Conservation (phyloP, 1,140 invertebrate genomes). For the Drosophila cardini region DNA sequence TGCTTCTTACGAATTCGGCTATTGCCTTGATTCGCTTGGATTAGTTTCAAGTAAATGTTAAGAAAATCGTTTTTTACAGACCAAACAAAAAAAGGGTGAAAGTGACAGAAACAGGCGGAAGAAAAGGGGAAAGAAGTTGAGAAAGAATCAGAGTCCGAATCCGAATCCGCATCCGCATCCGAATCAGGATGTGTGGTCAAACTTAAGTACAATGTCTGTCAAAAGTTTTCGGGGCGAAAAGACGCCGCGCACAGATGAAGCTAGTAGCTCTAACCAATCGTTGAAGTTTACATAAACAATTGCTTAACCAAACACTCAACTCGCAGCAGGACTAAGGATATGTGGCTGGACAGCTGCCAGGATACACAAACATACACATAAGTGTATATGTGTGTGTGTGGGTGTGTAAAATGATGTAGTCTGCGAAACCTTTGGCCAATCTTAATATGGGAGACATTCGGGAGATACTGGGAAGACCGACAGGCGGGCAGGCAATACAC, state of each 20-base stretch:
- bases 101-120: conserved; percentile 17
- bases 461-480: conserved; percentile 11
- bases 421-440: conserved; percentile 38
- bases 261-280: conserved; percentile 2
- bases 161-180: too few relatives aligned
- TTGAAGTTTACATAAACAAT: conserved; percentile 75
- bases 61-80: conserved; percentile 8
- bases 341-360: conserved; percentile 44
- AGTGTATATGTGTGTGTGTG: conserved; percentile 9
- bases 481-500: conserved; percentile 24
- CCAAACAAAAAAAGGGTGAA: conserved; percentile 11
- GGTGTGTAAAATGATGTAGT: conserved; percentile 17
- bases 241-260: not conserved
- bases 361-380: conserved; percentile 12
- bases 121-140: not conserved
- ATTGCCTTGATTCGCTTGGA: too few relatives aligned
- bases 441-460: conserved; percentile 25
- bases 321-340: conserved; percentile 32
- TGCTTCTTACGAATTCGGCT: too few relatives aligned
- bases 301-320: conserved; percentile 75
- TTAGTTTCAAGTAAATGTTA: conserved; percentile 5
- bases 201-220: conserved; percentile 43
- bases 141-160: not conserved
- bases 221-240: conserved; percentile 35
- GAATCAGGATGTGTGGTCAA: conserved; percentile 28